These are phyloP conservation scores for Magallana angulata DNA, from an alignment of 1,140 invertebrate species.

Conservation along the genomic window DNA sequence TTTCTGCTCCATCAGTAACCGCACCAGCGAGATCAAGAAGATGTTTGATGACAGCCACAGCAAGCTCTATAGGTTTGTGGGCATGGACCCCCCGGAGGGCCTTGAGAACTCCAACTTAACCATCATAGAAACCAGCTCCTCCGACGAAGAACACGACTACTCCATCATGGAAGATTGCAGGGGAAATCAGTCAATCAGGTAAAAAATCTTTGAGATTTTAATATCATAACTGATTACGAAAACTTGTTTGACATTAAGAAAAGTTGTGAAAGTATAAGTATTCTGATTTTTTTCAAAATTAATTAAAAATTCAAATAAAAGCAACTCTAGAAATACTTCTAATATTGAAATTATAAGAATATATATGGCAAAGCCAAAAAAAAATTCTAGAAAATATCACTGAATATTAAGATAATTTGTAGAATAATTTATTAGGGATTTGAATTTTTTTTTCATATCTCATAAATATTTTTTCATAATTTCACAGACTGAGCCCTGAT, in stretches of 20 bases:
- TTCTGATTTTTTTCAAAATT: no score
- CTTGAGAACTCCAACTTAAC: constrained; percentile 57
- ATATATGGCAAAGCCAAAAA: no score
- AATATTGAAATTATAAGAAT: no score
- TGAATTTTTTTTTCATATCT: no score
- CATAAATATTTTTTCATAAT: not conserved
- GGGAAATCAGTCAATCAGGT: constrained; percentile 27
- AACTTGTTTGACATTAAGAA: no score
- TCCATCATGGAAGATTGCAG: constrained; percentile 55
- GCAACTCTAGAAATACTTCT: no score
- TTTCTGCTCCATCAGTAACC: constrained; percentile 69
- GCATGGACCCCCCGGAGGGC: constrained; percentile 48
- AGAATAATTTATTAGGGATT: no score
- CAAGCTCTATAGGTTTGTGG: constrained; percentile 75
- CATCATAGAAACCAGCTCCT: constrained; percentile 52
- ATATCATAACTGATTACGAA: no score
- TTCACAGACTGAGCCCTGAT: constrained; percentile 58
- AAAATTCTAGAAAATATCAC: no score
- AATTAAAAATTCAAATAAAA: no score
- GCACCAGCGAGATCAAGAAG: constrained; percentile 62
- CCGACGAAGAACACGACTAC: constrained; percentile 55
- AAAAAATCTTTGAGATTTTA: not conserved
- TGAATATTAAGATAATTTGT: no score
- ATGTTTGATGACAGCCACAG: constrained; percentile 76
- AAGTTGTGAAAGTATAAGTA: no score